These are phyloP conservation scores for Mormyrus proboscirostris DNA, from an alignment of 2,797 vertebrate species.

Conservation along the genomic window DNA sequence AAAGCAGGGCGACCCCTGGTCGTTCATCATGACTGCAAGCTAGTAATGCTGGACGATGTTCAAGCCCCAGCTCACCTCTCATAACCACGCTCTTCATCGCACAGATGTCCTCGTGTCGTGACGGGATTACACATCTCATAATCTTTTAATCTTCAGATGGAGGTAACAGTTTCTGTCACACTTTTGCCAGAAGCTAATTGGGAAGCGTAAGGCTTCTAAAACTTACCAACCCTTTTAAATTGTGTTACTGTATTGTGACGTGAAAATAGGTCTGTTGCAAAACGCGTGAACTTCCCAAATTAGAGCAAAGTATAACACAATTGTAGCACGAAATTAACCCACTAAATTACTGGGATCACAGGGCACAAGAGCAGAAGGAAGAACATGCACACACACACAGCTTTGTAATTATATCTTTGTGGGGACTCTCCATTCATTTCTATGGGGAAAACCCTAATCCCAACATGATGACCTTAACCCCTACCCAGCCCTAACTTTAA, in stretches of 20 bases:
- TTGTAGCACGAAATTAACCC: not conserved
- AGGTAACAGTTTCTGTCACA: conserved; percentile 3
- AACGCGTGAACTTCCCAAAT: not conserved
- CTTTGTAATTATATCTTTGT: not conserved
- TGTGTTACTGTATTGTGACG: not conserved
- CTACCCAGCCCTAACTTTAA: not conserved
- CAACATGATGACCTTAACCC: not conserved
- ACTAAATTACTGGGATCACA: not conserved
- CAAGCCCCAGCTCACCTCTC: not conserved
- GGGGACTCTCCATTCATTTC: not conserved
- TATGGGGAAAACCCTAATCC: not conserved
- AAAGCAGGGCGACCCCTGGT: conserved; percentile 25
- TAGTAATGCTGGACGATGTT: conserved; percentile 13
- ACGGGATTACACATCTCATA: not conserved
- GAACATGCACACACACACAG: not conserved
- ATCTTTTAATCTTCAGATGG: not conserved
- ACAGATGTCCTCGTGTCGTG: not conserved
- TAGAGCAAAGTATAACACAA: not conserved
- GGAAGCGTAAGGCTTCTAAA: not conserved
- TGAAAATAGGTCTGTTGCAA: not conserved
- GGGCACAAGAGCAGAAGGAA: not conserved
- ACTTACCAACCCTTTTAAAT: not conserved
- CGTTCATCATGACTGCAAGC: conserved; percentile 28
- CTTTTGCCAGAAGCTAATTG: not conserved
- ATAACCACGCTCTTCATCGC: not conserved